Conservation (phyloP, 2,888 invertebrate genomes). For the Schizotus pectinicornis region DNA sequence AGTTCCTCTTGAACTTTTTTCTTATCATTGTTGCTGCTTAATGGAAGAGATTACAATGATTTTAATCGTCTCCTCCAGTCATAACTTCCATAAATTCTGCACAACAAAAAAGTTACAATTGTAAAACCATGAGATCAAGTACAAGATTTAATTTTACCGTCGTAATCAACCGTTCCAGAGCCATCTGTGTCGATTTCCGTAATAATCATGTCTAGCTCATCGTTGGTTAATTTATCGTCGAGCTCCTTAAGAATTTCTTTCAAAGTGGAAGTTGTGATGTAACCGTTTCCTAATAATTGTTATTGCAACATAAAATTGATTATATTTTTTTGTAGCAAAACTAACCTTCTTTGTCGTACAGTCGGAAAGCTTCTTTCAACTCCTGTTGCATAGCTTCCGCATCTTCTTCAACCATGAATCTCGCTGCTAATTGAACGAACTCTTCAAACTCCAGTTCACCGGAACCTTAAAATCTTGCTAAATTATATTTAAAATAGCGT, state of each 20-base stretch:
- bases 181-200: constrained; percentile 97
- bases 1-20: too few relatives aligned
- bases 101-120: constrained; percentile 52
- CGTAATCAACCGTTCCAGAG: constrained; percentile 97
- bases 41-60: too few relatives aligned
- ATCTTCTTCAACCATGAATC: constrained; percentile 86
- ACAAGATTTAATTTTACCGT: constrained; percentile 69
- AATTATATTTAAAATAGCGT: constrained; percentile 5
- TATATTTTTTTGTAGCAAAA: background rate
- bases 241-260: constrained; percentile 93
- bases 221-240: constrained; percentile 92
- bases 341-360: constrained; percentile 81
- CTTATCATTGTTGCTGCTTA: too few relatives aligned
- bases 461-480: constrained; percentile 66
- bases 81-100: constrained; percentile 86
- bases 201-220: constrained; percentile 96
- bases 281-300: constrained; percentile 80
- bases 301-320: background rate
- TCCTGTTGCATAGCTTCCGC: constrained; percentile 90
- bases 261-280: constrained; percentile 86
- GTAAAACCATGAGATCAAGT: background rate
- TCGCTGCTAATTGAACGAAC: constrained; percentile 80
- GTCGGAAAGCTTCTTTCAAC: constrained; percentile 92
- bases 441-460: constrained; percentile 90
- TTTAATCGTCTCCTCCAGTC: constrained; percentile 79